Percentiles rank a stretch among this genome's conserved stretches.
These are phyloP conservation scores for Clarias pachynema DNA, from an alignment of 2,797 vertebrate species.

Conservation along the genomic window DNA sequence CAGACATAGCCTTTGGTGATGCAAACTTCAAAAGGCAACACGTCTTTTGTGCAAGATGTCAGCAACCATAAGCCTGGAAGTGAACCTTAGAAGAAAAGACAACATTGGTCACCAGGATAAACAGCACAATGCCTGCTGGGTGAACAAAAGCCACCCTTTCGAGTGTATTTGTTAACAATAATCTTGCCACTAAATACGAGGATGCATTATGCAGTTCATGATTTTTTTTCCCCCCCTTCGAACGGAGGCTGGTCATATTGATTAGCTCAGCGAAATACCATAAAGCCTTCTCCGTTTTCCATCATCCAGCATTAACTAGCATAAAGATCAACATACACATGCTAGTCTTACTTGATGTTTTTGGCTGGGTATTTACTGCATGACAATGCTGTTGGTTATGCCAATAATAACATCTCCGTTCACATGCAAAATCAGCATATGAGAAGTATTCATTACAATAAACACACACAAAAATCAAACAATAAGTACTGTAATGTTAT, in stretches of 20 bases:
- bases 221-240: background rate
- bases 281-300: background rate
- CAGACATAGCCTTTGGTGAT: slow-evolving; percentile 8
- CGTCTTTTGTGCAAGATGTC: background rate
- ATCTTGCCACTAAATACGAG: background rate
- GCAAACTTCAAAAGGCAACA: slow-evolving; percentile 10
- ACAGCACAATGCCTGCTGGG: background rate
- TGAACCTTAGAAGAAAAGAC: background rate
- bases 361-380: slow-evolving; percentile 1
- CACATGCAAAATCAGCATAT: slow-evolving; percentile 27
- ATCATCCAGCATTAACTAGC: background rate
- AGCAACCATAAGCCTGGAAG: background rate
- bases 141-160: background rate
- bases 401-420: slow-evolving; percentile 17
- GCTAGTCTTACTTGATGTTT: background rate
- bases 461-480: background rate
- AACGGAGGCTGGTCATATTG: background rate
- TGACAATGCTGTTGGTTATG: slow-evolving; percentile 12
- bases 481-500: background rate
- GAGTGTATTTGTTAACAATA: background rate
- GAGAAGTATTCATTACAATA: slow-evolving; percentile 12
- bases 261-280: background rate
- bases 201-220: background rate
- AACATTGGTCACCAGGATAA: background rate
- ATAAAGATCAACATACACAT: background rate